Conservation (phyloP, 2,888 invertebrate genomes). For the Lasioglossum calceatum region DNA sequence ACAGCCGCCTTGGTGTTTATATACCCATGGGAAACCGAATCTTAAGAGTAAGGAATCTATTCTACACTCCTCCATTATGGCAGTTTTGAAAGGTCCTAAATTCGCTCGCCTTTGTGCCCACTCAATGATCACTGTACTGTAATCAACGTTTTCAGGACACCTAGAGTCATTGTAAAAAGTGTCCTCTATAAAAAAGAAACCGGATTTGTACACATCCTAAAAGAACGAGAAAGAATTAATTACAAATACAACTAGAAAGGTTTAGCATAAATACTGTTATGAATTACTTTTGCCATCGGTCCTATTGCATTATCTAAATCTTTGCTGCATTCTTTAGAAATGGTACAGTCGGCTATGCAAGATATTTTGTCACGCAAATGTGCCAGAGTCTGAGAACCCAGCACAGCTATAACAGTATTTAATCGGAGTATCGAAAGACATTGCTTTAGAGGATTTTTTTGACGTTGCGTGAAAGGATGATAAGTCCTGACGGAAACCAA, state of each 20-base stretch:
- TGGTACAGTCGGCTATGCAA: conserved; percentile 89
- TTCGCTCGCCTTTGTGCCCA: conserved; percentile 86
- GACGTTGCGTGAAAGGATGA: conserved; percentile 82
- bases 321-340: conserved; percentile 87
- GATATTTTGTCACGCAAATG: conserved; percentile 90
- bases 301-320: conserved; percentile 82
- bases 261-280: not conserved
- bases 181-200: conserved; percentile 91
- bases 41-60: conserved; percentile 83
- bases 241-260: conserved; percentile 19
- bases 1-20: conserved; percentile 96
- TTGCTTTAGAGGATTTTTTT: conserved; percentile 3
- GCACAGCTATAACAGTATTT: conserved; percentile 85
- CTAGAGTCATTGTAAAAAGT: conserved; percentile 92
- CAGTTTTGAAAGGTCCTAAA: conserved; percentile 84
- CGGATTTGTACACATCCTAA: conserved; percentile 89
- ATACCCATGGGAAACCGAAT: conserved; percentile 90
- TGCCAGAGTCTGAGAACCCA: conserved; percentile 89
- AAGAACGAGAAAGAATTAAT: conserved; percentile 64
- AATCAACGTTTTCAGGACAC: conserved; percentile 87
- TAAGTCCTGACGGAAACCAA: conserved; percentile 85
- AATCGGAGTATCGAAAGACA: conserved; percentile 35
- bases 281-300: conserved; percentile 65
- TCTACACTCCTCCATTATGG: conserved; percentile 86
- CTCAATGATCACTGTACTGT: conserved; percentile 87